Percentiles rank a stretch among this genome's conserved stretches.
Evolutionary conservation across 53 echinoderm and acorn worm genomes (phyloP).

Genomic region (Stichopus horrens): DNA sequence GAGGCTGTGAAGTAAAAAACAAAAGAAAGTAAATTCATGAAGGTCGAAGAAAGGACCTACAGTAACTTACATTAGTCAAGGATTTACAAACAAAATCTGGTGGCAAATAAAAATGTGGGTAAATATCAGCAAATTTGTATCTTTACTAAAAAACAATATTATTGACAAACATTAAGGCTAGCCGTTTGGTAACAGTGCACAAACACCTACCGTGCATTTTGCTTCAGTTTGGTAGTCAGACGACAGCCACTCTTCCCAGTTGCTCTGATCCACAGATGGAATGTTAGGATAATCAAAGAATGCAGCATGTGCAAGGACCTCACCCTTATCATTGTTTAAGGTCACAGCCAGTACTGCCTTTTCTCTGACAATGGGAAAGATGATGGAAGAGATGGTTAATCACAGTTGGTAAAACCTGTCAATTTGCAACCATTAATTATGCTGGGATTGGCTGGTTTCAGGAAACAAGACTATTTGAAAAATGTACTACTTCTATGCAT

Average conservation of each 20-base stretch:
- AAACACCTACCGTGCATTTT: conserved; percentile 56
- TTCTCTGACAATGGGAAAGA: conserved; percentile 58
- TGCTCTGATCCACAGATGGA: conserved; percentile 70
- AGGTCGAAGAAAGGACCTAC: too few relatives aligned
- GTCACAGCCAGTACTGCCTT: conserved; percentile 95
- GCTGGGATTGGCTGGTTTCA: too few relatives aligned
- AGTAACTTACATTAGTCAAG: too few relatives aligned
- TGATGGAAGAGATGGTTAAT: background rate
- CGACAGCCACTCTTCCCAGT: conserved; percentile 92
- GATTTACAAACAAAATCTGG: too few relatives aligned
- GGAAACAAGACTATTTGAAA: too few relatives aligned
- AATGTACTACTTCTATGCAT: too few relatives aligned
- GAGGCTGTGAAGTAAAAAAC: conserved; percentile 59
- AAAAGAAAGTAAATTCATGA: background rate
- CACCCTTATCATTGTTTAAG: conserved; percentile 91
- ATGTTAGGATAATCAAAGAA: conserved; percentile 99
- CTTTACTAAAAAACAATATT: too few relatives aligned
- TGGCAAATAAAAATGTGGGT: too few relatives aligned
- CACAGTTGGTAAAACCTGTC: background rate
- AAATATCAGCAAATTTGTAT: too few relatives aligned
- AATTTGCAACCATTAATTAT: too few relatives aligned
- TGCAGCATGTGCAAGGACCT: conserved; percentile 93
- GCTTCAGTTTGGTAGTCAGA: conserved; percentile 66
- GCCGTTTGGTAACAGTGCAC: too few relatives aligned
- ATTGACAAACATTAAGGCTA: too few relatives aligned